Evolutionary conservation across 2,797 vertebrate species (phyloP), one percentile per base, ranked within the genome.

Genomic region (Pachyuromys duprasi): DNA sequence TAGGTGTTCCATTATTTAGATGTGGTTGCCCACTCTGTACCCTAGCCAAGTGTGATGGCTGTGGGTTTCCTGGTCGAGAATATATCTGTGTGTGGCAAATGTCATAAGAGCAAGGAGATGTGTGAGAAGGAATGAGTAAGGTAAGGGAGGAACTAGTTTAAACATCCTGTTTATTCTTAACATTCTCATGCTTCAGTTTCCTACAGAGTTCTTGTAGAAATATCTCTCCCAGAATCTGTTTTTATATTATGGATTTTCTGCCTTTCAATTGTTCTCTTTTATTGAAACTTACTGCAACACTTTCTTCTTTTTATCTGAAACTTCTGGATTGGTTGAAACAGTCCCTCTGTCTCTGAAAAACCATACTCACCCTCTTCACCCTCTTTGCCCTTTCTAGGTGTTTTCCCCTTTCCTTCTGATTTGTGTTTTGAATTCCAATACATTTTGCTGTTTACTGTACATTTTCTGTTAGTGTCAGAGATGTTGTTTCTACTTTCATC

Each of bases 351-450:
- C 4, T 22, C 0, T 4, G 78, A 26, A 12, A 75, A 91, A 17
- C 0, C 1, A 63, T 70, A 28, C 12, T 86, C 3, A 24, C 1
- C 42, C 18, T 45, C 12, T 31, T n/a, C 81, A 60, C 42, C 22
- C 2, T 2, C 3, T 0, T 57, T 6, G 62, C 36, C 5, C 70
- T 65, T 28, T 7, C 12, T 26, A 5, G 4, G 1, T 8, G 5
- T 72, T 84, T 90, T 57, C 28, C 36, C 28, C 5, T 33, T 70
- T 49, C 63, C 1, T 18, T 84, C 5, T 80, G 75, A 36, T 1
- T 22, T 15, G 5, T 60, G 8, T 80, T 87, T 83, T 31, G 63
- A 91, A 87, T 49, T 83, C 28, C 26, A 45, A 17, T 2, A 2
- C 17, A 42, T 91, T n/a, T 86, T 33, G 53, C 36, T 65, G 1